Evolutionary conservation across 2,797 vertebrate species (phyloP).

Genomic region (Clamator glandarius): DNA sequence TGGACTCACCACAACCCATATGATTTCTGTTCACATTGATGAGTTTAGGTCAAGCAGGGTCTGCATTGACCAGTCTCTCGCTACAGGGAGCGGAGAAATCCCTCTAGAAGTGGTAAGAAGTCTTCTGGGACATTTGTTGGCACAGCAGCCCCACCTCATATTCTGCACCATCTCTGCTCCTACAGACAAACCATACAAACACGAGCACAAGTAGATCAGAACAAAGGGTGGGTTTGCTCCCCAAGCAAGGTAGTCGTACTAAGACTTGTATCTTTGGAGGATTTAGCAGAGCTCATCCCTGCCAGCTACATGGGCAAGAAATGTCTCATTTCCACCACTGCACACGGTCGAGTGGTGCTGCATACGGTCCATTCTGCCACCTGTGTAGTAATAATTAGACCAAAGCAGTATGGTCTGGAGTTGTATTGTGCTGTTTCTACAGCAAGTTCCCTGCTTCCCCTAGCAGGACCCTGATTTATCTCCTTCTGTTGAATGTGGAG

Average conservation of each 20-base stretch:
- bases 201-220: neutral
- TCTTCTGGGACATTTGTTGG: neutral
- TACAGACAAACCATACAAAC: neutral
- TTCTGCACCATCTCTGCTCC: neutral
- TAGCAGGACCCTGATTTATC: neutral
- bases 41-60: neutral
- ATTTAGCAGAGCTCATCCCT: neutral
- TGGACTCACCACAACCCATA: neutral
- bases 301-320: neutral
- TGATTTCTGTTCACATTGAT: neutral
- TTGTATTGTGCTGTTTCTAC: neutral
- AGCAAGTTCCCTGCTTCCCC: neutral
- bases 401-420: neutral
- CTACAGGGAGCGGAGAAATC: neutral
- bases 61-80: neutral
- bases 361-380: neutral
- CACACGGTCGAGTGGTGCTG: neutral
- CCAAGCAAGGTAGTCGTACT: neutral
- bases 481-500: neutral
- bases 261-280: neutral
- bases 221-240: rapidly evolving
- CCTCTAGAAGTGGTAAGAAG: neutral
- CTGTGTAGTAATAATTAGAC: neutral
- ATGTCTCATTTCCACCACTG: neutral
- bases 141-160: neutral